A percentile compares a stretch with the other conserved stretches of the same genome.
Conservation (phyloP, 2,888 invertebrate species). For the Lepidochrysops patricia region DNA sequence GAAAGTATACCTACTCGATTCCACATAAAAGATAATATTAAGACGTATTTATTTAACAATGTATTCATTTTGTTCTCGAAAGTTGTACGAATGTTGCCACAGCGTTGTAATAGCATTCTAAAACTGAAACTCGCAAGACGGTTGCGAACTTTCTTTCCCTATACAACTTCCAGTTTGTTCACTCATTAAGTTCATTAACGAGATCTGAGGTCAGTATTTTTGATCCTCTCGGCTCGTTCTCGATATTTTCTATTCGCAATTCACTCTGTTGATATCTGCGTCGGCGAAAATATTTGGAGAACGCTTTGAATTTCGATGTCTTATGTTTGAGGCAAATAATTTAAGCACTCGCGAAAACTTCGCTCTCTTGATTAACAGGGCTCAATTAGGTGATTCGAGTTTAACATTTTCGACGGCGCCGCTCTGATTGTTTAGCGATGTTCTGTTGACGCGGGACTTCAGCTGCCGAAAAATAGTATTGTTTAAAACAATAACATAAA, state of each 20-base stretch:
- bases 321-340: conserved; percentile 70
- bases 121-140: conserved; percentile 56
- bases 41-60: conserved; percentile 42
- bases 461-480: conserved; percentile 51
- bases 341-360: conserved; percentile 68
- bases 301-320: conserved; percentile 66
- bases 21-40: conserved; percentile 24
- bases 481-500: conserved; percentile 12
- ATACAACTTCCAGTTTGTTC: conserved; percentile 51
- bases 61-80: conserved; percentile 43
- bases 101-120: conserved; percentile 46
- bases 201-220: conserved; percentile 62
- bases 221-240: conserved; percentile 54
- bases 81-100: conserved; percentile 36
- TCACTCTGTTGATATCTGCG: conserved; percentile 57
- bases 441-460: conserved; percentile 43
- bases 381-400: conserved; percentile 64
- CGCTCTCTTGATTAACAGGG: conserved; percentile 63
- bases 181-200: conserved; percentile 69
- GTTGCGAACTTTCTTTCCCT: conserved; percentile 48
- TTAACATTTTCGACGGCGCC: conserved; percentile 55
- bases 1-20: conserved; percentile 20
- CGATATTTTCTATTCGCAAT: conserved; percentile 63
- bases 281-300: conserved; percentile 62
- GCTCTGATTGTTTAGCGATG: conserved; percentile 49